Conservation (phyloP, 2,888 invertebrate genomes). For the Alloplasta piceator region DNA sequence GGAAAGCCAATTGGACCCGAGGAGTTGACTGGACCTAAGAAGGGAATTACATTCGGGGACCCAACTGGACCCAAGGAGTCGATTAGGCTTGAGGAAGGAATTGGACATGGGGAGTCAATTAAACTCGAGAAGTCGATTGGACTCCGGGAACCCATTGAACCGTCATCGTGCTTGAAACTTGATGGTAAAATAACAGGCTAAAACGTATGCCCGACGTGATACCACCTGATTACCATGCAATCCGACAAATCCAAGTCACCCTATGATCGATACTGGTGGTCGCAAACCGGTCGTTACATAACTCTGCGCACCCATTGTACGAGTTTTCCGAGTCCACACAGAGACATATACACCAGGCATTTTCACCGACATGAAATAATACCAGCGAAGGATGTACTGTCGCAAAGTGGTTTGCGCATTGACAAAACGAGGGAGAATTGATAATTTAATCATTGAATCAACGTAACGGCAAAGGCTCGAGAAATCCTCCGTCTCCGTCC, state of each 20-base stretch:
- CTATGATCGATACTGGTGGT: conserved; percentile 10
- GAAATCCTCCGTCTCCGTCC: conserved; percentile 1
- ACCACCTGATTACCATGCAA: conserved; percentile 8
- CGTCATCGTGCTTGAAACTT: neutral
- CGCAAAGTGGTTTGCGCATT: conserved; percentile 1
- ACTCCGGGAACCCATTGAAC: too few relatives aligned
- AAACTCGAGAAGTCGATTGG: too few relatives aligned
- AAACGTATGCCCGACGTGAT: neutral
- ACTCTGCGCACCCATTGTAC: neutral
- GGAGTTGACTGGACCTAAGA: too few relatives aligned
- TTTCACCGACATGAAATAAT: too few relatives aligned
- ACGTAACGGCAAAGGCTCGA: conserved; percentile 38
- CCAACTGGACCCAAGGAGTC: too few relatives aligned
- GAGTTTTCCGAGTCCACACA: neutral
- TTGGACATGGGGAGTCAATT: too few relatives aligned
- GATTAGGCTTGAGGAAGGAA: too few relatives aligned
- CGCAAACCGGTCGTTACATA: conserved; percentile 10
- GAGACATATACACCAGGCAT: too few relatives aligned
- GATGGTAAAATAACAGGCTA: neutral
- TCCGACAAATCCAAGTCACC: conserved; percentile 6
- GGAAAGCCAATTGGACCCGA: too few relatives aligned
- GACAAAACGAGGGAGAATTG: conserved; percentile 13
- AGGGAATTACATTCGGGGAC: too few relatives aligned
- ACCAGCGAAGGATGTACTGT: neutral
- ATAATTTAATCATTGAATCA: conserved; percentile 56